Base-by-base conservation (phyloP, 2,888 invertebrate species). In the Antheraea yamamai region DNA sequence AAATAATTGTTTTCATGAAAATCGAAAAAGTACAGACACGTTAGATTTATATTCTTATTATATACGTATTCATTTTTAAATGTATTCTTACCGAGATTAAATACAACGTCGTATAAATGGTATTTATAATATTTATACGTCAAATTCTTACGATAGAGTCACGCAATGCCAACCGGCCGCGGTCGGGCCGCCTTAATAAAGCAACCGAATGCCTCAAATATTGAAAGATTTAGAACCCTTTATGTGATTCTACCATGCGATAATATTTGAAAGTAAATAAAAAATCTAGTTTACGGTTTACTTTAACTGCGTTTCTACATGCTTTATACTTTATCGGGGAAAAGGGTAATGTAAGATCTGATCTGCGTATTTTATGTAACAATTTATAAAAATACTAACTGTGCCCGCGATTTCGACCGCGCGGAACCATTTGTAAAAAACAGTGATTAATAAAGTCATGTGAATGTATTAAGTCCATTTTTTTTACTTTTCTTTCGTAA, bases 161-260 rank as follows among this genome's bases (percentile, higher is more conserved):
- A 75, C 74, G 74, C 74, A 72, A 75, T n/a, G 23, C 72, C 72
- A 77, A 74, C 71, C 47, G 75, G 51, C 55, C 61, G 73, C 52
- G 75, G 51, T 55, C 73, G 72, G 61, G 52, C 75, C 70, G 64
- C 26, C 52, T 35, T 75, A 77, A 76, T 77, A 79, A 77, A 79
- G 77, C 23, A 74, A 75, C 75, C 78, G 75, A 76, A 77, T 68
- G 12, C 64, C 77, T 75, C 72, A 73, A 76, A 76, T 79, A 79
- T 79, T 79, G 77, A 81, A 77, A 76, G 75, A 78, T 77, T 75
- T 76, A 74, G 35, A 76, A 73, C 70, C 72, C 74, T 81, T 80
- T 78, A 81, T 76, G 77, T 77, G 78, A 81, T 77, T 79, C 74
- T n/a, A 74, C 74, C 81, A 81, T 77, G 81, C 79, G 73, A 81